Conservation (phyloP, 35 echinoderm and acorn worm species). For the Apostichopus japonicus region DNA sequence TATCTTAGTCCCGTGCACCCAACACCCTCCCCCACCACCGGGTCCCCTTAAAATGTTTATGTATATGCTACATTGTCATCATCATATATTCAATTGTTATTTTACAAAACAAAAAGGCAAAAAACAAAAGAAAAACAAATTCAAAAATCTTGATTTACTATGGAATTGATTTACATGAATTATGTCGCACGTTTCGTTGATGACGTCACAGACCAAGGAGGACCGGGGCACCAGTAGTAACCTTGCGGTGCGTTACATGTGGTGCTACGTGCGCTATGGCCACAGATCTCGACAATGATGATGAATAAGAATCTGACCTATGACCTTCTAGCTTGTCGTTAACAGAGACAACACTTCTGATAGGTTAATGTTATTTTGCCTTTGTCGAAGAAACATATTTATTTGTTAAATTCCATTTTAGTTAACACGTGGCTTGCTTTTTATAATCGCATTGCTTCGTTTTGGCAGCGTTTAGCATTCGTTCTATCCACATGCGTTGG, state of each 20-base stretch:
- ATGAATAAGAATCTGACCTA: neutral
- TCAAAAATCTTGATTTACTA: neutral
- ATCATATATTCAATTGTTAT: neutral
- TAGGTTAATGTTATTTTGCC: neutral
- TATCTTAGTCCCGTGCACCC: no score
- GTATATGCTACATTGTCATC: neutral
- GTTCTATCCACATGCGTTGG: neutral
- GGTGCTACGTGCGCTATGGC: neutral
- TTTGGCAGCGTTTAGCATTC: neutral
- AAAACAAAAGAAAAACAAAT: no score
- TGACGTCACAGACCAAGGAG: neutral
- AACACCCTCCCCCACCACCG: no score
- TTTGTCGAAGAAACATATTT: neutral
- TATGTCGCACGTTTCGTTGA: neutral
- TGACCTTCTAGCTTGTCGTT: neutral
- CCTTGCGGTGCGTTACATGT: neutral
- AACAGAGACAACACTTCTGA: neutral
- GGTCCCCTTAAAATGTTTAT: no score
- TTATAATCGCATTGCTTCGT: neutral
- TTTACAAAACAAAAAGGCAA: neutral
- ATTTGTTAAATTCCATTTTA: neutral
- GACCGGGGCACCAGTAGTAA: neutral
- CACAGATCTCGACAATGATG: neutral
- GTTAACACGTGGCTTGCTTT: neutral
- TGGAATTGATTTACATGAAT: neutral